A percentile compares a stretch with the other conserved stretches of the same genome.
phyloP scores from a whole-genome alignment of 2,797 vertebrate genomes.

The Microtus agrestis region DNA sequence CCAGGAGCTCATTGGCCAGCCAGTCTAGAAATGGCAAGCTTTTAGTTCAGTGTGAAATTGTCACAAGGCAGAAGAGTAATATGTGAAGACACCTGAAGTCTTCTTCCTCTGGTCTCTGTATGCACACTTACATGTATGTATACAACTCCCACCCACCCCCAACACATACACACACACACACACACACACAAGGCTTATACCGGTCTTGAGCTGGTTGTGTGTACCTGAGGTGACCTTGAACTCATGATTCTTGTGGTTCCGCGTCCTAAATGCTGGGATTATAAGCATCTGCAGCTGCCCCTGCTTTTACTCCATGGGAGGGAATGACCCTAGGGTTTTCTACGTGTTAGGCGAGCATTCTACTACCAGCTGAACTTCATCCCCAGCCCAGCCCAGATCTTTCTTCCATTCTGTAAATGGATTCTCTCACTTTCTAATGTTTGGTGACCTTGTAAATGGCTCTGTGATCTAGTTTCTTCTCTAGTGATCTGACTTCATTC shows the following conservation, averaged over 20 bases:
- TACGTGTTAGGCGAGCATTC: no score
- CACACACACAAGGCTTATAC: neutral
- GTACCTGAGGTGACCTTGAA: neutral
- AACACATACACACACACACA: neutral
- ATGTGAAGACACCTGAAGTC: neutral
- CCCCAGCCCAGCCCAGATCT: neutral
- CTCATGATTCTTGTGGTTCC: neutral
- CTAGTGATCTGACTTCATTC: neutral
- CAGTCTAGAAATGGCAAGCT: neutral
- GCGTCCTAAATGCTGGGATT: neutral
- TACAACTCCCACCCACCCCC: neutral
- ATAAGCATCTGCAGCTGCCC: no score
- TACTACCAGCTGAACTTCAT: neutral
- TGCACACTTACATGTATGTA: neutral
- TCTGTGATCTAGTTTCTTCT: slow-evolving; percentile 24
- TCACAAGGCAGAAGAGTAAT: neutral
- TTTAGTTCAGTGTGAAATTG: neutral
- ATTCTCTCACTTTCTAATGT: slow-evolving; percentile 54
- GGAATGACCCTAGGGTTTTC: neutral
- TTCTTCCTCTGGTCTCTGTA: neutral
- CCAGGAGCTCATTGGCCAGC: neutral
- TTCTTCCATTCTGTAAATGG: slow-evolving; percentile 52
- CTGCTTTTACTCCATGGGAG: neutral
- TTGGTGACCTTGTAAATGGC: slow-evolving; percentile 26
- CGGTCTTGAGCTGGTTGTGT: neutral